Conservation (phyloP, 2,113 vertebrate species). For the Hemibagrus wyckioides region DNA sequence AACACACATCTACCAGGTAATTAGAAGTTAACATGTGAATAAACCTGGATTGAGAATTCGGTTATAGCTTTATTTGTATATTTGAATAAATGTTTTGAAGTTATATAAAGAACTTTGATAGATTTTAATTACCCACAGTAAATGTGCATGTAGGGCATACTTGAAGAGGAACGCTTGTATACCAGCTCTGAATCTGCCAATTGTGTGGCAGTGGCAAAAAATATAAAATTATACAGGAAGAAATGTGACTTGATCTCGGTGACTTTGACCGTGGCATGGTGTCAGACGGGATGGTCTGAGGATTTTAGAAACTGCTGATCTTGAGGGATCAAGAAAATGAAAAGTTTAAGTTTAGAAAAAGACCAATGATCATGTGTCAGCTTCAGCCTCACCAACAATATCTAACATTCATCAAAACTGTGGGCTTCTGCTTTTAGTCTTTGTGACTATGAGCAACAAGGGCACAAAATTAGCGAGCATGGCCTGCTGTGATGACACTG, state of each 20-base stretch:
- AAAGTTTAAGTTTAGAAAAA: background rate
- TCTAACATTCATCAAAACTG: background rate
- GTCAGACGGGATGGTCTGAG: background rate
- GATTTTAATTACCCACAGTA: background rate
- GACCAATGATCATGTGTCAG: too few species aligned
- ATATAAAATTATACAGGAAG: background rate
- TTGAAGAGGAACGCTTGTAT: background rate
- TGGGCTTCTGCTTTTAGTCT: background rate
- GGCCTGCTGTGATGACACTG: background rate
- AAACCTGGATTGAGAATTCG: background rate
- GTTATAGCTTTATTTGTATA: background rate
- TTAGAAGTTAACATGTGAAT: background rate
- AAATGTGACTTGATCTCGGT: background rate
- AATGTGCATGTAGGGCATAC: background rate
- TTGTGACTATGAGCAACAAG: background rate
- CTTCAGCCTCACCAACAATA: background rate
- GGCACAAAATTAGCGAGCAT: background rate
- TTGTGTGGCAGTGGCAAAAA: background rate
- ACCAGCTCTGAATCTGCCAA: background rate
- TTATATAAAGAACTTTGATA: too few species aligned
- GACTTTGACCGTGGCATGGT: background rate
- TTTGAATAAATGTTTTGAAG: background rate
- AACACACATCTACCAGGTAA: conserved; percentile 98
- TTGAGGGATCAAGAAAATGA: background rate
- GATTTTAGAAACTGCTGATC: background rate